Conservation (phyloP, 2,888 invertebrate species). For the Clusia tigrina region DNA sequence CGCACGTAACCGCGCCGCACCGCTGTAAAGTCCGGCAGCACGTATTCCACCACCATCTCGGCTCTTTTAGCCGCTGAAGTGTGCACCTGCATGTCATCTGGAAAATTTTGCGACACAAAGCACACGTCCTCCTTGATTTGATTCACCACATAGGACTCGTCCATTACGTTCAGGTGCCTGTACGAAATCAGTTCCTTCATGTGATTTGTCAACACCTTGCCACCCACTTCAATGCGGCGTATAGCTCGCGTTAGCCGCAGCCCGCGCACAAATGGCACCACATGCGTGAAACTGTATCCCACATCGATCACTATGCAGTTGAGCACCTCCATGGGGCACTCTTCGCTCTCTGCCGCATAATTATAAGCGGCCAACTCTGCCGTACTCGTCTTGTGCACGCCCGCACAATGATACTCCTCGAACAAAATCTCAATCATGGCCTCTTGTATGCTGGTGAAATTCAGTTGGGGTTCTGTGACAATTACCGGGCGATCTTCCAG, state of each 20-base stretch:
- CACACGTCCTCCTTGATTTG: constrained; percentile 98
- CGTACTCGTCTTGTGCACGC: constrained; percentile 80
- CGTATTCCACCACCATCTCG: constrained; percentile 86
- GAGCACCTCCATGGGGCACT: constrained; percentile 65
- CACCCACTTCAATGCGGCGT: constrained; percentile 91
- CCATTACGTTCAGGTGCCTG: constrained; percentile 96
- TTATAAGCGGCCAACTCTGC: constrained; percentile 76
- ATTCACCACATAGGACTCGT: constrained; percentile 97
- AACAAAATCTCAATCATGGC: constrained; percentile 95
- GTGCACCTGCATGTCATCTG: constrained; percentile 78
- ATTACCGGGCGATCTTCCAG: constrained; percentile 81
- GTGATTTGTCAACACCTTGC: constrained; percentile 96
- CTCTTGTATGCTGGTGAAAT: constrained; percentile 92
- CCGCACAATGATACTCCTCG: constrained; percentile 93
- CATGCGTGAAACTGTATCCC: constrained; percentile 95
- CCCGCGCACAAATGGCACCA: constrained; percentile 88
- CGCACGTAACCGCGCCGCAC: constrained; percentile 78
- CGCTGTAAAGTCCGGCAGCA: constrained; percentile 94
- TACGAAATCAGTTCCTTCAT: constrained; percentile 97
- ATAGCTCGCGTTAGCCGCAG: constrained; percentile 76
- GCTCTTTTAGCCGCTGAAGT: constrained; percentile 70
- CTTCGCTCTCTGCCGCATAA: constrained; percentile 69
- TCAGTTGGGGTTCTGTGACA: constrained; percentile 93
- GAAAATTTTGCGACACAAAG: constrained; percentile 87
- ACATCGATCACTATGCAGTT: constrained; percentile 89